Evolutionary conservation across 2,113 vertebrate genomes (phyloP).

Genomic region (Cyprinodon variegatus): DNA sequence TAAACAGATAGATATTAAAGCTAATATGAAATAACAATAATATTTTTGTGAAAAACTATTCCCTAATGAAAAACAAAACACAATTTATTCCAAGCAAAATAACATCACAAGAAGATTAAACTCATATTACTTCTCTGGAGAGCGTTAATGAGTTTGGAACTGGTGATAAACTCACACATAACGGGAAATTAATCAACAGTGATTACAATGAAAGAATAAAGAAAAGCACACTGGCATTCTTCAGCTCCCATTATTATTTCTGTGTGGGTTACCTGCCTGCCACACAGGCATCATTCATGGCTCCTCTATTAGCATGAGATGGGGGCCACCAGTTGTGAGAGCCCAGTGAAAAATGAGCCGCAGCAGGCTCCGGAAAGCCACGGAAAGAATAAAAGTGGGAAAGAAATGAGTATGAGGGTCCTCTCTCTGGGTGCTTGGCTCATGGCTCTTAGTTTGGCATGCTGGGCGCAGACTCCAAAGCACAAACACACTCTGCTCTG

Average conservation of each 20-base stretch:
- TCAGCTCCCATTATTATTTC: conserved; percentile 7
- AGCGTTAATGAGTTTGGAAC: not conserved
- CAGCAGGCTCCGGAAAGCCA: conserved; percentile 67
- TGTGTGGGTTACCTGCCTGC: conserved; percentile 21
- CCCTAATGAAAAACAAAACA: too few species aligned
- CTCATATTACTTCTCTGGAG: not conserved
- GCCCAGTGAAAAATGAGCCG: conserved; percentile 70
- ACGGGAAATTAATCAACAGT: not conserved
- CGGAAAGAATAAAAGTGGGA: conserved; percentile 50
- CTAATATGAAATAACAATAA: too few species aligned
- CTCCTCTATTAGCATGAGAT: conserved; percentile 68
- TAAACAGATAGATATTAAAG: too few species aligned
- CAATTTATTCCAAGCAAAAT: not conserved
- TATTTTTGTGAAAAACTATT: too few species aligned
- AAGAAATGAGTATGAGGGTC: conserved; percentile 52
- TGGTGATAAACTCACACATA: not conserved
- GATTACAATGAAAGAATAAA: not conserved
- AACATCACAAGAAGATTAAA: not conserved
- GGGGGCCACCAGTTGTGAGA: conserved; percentile 68
- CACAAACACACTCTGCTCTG: conserved; percentile 33
- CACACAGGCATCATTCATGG: conserved; percentile 30
- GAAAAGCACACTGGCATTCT: not conserved
- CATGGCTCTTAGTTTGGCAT: conserved; percentile 69
- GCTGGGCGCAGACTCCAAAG: conserved; percentile 58
- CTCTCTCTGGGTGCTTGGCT: conserved; percentile 47